Conservation (phyloP, 92 coral and sea anemone genomes). For the Bergia puertoricense region DNA sequence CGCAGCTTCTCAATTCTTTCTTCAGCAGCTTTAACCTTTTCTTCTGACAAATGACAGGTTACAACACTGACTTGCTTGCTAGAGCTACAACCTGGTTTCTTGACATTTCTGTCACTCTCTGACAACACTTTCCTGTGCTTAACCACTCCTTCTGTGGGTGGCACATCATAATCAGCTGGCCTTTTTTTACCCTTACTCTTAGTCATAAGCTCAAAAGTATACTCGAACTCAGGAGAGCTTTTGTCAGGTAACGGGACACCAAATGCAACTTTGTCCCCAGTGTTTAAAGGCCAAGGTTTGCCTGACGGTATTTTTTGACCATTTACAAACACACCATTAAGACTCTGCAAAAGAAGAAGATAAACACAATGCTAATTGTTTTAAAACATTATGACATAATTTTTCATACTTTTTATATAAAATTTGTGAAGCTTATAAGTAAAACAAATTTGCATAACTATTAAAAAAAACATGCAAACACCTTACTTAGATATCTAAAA, state of each 20-base stretch:
- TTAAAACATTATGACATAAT: not conserved
- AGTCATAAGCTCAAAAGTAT: conserved; percentile 75
- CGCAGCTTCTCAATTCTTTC: conserved; percentile 76
- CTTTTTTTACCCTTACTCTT: conserved; percentile 67
- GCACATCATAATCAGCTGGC: conserved; percentile 57
- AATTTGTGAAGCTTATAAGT: not conserved
- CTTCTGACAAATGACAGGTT: conserved; percentile 49
- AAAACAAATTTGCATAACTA: too few relatives aligned
- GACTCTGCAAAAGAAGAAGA: conserved; percentile 67
- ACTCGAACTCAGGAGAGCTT: conserved; percentile 92
- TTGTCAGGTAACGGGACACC: conserved; percentile 87
- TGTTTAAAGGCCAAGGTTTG: conserved; percentile 58
- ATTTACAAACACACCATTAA: conserved; percentile 94
- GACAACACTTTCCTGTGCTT: conserved; percentile 79
- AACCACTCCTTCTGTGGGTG: conserved; percentile 50
- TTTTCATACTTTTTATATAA: not conserved
- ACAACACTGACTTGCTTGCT: conserved; percentile 48
- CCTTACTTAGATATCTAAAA: too few relatives aligned
- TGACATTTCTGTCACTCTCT: conserved; percentile 63
- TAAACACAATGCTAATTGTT: not conserved
- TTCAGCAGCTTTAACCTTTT: conserved; percentile 73
- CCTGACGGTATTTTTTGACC: conserved; percentile 67
- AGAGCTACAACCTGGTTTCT: conserved; percentile 47
- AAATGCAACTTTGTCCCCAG: conserved; percentile 88
- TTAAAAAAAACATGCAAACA: too few relatives aligned